Percentiles rank a stretch among this genome's conserved stretches.
These are phyloP conservation scores for Dichetophora obliterata DNA, from an alignment of 2,888 invertebrate species.

Conservation along the genomic window DNA sequence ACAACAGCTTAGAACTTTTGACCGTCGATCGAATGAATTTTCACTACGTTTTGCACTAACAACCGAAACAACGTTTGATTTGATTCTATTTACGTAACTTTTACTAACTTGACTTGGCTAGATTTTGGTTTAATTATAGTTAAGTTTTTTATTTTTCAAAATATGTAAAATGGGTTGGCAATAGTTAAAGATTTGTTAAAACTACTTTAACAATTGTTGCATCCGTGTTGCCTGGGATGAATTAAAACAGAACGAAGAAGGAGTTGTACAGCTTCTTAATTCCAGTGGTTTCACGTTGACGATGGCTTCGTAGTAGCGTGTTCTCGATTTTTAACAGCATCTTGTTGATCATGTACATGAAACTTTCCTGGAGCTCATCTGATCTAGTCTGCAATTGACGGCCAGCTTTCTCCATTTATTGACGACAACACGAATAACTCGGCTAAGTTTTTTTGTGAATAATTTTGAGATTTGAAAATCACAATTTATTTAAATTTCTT, in stretches of 20 bases:
- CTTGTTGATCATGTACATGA: slow-evolving; percentile 71
- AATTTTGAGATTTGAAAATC: not conserved
- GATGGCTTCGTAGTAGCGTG: slow-evolving; percentile 83
- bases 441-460: not conserved
- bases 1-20: not conserved
- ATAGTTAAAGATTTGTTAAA: slow-evolving; percentile 39
- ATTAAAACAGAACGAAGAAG: slow-evolving; percentile 89
- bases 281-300: slow-evolving; percentile 86
- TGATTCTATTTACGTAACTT: not conserved
- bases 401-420: slow-evolving; percentile 68
- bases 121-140: slow-evolving; percentile 20
- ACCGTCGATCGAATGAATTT: not conserved
- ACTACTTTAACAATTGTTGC: slow-evolving; percentile 36
- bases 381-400: slow-evolving; percentile 60
- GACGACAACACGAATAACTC: slow-evolving; percentile 35
- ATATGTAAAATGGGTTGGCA: slow-evolving; percentile 37
- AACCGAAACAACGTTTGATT: not conserved
- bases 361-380: slow-evolving; percentile 67
- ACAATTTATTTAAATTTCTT: not conserved
- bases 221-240: slow-evolving; percentile 44
- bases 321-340: slow-evolving; percentile 81
- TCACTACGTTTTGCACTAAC: not conserved
- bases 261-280: slow-evolving; percentile 90
- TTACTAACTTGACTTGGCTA: slow-evolving; percentile 34
- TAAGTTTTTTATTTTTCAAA: slow-evolving; percentile 27